Percentiles rank a stretch among this genome's conserved stretches.
Conservation (phyloP, 1,140 invertebrate species). For the Drosophila navojoa region DNA sequence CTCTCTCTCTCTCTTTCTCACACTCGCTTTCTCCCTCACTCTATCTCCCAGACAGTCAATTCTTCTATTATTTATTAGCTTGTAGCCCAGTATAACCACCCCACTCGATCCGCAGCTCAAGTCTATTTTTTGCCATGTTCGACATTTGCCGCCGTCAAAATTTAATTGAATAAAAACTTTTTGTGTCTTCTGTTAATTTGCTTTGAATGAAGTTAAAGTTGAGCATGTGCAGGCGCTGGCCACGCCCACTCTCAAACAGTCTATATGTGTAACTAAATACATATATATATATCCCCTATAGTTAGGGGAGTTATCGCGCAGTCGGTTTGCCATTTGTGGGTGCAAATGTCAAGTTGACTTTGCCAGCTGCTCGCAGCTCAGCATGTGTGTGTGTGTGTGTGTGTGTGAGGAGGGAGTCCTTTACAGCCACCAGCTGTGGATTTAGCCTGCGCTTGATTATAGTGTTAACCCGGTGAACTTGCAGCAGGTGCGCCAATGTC, state of each 20-base stretch:
- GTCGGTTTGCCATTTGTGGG: conserved; percentile 72
- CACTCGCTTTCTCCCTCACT: neutral
- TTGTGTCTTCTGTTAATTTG: conserved; percentile 75
- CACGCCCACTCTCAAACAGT: conserved; percentile 2
- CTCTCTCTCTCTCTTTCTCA: too few species aligned
- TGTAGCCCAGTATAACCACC: conserved; percentile 32
- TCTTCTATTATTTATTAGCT: neutral
- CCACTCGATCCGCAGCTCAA: conserved; percentile 35
- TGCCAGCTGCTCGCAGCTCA: conserved; percentile 44
- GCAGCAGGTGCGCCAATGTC: conserved; percentile 65
- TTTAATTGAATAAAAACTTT: conserved; percentile 80
- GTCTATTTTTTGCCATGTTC: conserved; percentile 25
- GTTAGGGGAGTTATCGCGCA: conserved; percentile 41
- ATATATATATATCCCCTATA: conserved; percentile 2
- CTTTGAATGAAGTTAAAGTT: conserved; percentile 79
- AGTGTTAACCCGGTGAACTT: conserved; percentile 77
- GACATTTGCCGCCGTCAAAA: conserved; percentile 48
- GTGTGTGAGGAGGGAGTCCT: conserved; percentile 40
- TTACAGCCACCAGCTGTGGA: conserved; percentile 34
- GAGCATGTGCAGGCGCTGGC: conserved; percentile 24
- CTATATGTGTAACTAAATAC: conserved; percentile 31
- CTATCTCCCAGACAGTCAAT: neutral
- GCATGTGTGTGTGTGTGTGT: conserved; percentile 31
- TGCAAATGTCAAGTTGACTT: conserved; percentile 80
- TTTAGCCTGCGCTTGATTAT: conserved; percentile 68